Evolutionary conservation across 2,888 invertebrate species (phyloP).

Genomic region (Itoplectis maculator): DNA sequence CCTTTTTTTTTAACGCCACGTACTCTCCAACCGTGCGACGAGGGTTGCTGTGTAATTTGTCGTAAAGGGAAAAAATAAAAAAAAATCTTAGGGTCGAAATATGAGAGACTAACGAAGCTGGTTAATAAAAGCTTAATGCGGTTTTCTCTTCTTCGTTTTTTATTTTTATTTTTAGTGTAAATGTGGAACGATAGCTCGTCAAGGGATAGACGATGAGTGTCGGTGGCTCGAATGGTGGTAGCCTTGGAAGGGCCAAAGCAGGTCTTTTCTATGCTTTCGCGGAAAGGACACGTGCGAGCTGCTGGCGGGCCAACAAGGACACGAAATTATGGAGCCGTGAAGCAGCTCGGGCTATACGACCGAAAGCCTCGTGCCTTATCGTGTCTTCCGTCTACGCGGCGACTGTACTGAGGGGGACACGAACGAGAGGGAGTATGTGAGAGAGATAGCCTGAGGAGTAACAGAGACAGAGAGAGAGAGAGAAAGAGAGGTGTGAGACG

Average conservation of each 20-base stretch:
- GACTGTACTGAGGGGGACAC: no score
- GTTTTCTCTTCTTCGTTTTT: neutral
- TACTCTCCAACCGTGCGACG: conserved; percentile 4
- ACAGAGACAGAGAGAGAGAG: no score
- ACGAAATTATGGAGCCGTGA: conserved; percentile 29
- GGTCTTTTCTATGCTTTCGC: conserved; percentile 20
- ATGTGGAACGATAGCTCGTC: neutral
- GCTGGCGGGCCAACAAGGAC: conserved; percentile 10
- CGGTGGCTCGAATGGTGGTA: neutral
- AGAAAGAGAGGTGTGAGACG: conserved; percentile 26
- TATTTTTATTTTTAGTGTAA: neutral
- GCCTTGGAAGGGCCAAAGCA: neutral
- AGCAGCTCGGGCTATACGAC: conserved; percentile 11
- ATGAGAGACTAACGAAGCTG: neutral
- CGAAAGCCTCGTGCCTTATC: conserved; percentile 60
- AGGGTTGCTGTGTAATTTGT: conserved; percentile 1
- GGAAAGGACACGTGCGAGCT: conserved; percentile 4
- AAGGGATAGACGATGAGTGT: neutral
- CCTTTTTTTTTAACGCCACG: conserved; percentile 11
- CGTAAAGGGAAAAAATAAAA: neutral
- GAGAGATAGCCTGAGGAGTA: no score
- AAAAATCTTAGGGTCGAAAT: neutral
- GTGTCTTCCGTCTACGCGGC: conserved; percentile 3
- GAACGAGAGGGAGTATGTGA: no score
- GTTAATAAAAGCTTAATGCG: neutral